Evolutionary conservation across 1,140 invertebrate species (phyloP).

Genomic region (Melanaphis sacchari): DNA sequence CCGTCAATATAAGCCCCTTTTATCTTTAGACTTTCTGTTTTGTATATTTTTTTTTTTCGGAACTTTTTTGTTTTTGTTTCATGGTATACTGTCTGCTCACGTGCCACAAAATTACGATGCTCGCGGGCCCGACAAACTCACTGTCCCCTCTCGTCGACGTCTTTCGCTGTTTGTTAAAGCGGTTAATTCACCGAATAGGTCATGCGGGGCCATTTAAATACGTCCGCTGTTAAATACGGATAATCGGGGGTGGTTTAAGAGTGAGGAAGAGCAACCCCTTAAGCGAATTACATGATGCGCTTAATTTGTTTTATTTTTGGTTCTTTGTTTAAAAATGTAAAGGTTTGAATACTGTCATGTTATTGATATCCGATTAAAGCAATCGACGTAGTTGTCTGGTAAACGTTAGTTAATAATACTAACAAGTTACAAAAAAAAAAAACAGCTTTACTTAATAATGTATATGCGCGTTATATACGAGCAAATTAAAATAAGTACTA

Average conservation of each 20-base stretch:
- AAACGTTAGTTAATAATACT: background rate
- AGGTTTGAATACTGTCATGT: background rate
- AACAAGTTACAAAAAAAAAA: background rate
- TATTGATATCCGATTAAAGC: background rate
- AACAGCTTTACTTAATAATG: background rate
- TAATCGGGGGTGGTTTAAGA: conserved; percentile 42
- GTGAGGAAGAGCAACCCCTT: conserved; percentile 31
- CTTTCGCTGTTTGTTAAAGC: conserved; percentile 2
- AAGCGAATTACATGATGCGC: conserved; percentile 7
- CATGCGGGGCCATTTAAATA: conserved; percentile 52
- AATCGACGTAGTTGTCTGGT: background rate
- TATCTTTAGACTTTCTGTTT: background rate
- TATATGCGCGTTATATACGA: background rate
- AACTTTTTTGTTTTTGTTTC: conserved; percentile 28
- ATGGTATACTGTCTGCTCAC: background rate
- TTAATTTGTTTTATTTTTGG: conserved; percentile 44
- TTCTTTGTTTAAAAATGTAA: background rate
- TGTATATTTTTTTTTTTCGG: background rate
- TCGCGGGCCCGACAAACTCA: background rate
- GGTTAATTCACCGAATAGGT: conserved; percentile 55
- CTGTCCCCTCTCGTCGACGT: background rate
- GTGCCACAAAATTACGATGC: conserved; percentile 40
- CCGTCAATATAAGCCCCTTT: background rate
- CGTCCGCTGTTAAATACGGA: conserved; percentile 45
- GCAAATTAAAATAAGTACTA: background rate